A percentile compares a stretch with the other conserved stretches of the same genome.
These are phyloP conservation scores for Reticulitermes speratus DNA, from an alignment of 1,140 invertebrate genomes.

Conservation along the genomic window DNA sequence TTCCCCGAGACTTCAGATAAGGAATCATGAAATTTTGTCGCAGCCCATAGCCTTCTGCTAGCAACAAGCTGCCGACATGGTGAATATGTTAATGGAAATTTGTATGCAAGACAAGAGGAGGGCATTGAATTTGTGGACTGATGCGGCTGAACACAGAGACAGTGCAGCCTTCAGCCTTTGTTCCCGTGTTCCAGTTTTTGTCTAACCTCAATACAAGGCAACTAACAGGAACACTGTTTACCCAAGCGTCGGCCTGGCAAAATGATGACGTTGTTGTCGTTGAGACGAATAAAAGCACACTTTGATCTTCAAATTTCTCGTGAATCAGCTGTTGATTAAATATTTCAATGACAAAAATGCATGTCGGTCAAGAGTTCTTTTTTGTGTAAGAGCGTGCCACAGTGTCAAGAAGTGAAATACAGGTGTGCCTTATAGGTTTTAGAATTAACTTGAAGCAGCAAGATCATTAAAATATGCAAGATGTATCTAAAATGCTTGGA, in stretches of 20 bases:
- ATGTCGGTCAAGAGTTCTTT: too few species aligned
- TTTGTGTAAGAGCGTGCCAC: too few species aligned
- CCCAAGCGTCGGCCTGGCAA: not conserved
- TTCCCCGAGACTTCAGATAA: too few species aligned
- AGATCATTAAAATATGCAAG: too few species aligned
- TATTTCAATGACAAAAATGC: too few species aligned
- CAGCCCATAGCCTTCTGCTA: not conserved
- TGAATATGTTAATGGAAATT: not conserved
- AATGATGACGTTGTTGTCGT: not conserved
- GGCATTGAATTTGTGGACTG: not conserved
- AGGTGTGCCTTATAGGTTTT: too few species aligned
- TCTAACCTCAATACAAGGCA: not conserved
- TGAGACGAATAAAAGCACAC: not conserved
- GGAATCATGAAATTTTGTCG: too few species aligned
- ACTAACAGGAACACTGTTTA: not conserved
- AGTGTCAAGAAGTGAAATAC: too few species aligned
- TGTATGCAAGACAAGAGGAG: not conserved
- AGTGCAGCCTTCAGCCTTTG: not conserved
- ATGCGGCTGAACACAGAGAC: not conserved
- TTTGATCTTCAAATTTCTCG: too few species aligned
- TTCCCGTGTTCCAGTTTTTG: not conserved
- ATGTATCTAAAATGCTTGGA: too few species aligned
- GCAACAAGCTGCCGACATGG: not conserved
- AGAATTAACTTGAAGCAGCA: too few species aligned
- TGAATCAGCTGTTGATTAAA: too few species aligned